phyloP scores from a whole-genome alignment of 1,140 invertebrate species.

The Drosophila sp. region DNA sequence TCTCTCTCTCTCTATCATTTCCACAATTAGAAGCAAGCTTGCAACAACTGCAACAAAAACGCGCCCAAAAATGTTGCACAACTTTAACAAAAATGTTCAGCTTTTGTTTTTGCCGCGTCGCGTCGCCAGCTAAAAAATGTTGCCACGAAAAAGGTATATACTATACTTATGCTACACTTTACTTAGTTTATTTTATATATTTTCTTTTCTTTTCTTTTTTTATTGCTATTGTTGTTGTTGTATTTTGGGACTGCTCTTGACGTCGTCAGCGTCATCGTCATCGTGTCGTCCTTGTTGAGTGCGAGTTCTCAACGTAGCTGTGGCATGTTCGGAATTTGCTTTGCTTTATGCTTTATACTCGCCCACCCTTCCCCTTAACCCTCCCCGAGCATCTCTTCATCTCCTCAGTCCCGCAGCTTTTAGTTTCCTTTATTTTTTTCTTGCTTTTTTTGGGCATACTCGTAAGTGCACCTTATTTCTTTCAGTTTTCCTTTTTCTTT shows the following conservation, averaged over 20 bases:
- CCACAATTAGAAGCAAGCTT: slow-evolving; percentile 60
- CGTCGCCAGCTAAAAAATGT: slow-evolving; percentile 18
- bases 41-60: slow-evolving; percentile 6
- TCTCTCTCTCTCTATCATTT: slow-evolving; percentile 41
- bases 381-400: too few species aligned
- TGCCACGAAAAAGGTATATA: slow-evolving; percentile 3
- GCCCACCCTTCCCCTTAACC: too few species aligned
- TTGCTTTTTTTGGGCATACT: slow-evolving; percentile 22
- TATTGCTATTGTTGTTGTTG: slow-evolving; percentile 29
- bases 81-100: slow-evolving; percentile 74
- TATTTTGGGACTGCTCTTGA: slow-evolving; percentile 66
- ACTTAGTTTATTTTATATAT: slow-evolving; percentile 32
- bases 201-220: slow-evolving; percentile 40
- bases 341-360: slow-evolving; percentile 69
- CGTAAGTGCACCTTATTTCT: slow-evolving; percentile 50
- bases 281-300: slow-evolving; percentile 61
- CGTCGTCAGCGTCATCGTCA: slow-evolving; percentile 24
- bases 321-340: slow-evolving; percentile 80
- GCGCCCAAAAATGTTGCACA: slow-evolving; percentile 42
- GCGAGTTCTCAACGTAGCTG: slow-evolving; percentile 66
- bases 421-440: slow-evolving; percentile 18
- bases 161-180: slow-evolving; percentile 9
- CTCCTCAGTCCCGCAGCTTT: background rate
- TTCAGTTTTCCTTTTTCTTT: slow-evolving; percentile 43
- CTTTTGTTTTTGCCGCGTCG: slow-evolving; percentile 36